Percentiles rank a stretch among this genome's conserved stretches.
Conservation (phyloP, 1,140 invertebrate species). For the Drosophila subpulchrella region DNA sequence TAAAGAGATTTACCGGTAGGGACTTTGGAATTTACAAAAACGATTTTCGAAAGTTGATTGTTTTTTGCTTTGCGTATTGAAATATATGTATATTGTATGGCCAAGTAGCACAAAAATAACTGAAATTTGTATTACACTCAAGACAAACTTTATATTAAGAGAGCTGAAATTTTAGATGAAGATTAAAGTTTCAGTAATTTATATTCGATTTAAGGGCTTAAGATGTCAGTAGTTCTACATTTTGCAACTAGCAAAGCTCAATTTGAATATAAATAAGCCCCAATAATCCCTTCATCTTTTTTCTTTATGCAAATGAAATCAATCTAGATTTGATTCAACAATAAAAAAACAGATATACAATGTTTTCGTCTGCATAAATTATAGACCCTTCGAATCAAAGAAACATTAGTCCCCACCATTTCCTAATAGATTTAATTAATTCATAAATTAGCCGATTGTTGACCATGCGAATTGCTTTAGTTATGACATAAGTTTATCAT, state of each 20-base stretch:
- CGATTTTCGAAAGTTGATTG: constrained; percentile 12
- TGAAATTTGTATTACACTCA: constrained; percentile 4
- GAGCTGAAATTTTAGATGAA: constrained; percentile 3
- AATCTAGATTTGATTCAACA: neutral
- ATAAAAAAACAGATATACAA: neutral
- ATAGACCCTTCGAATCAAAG: neutral
- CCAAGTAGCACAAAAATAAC: neutral
- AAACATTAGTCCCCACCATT: neutral
- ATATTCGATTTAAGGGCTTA: neutral
- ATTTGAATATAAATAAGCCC: constrained; percentile 4
- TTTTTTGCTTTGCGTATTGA: neutral
- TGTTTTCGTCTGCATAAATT: neutral
- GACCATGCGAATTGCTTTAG: neutral
- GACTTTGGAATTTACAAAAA: neutral
- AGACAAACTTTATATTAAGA: neutral
- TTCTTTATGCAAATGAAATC: constrained; percentile 12
- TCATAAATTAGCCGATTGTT: neutral
- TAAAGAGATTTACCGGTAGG: neutral
- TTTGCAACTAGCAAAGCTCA: constrained; percentile 18
- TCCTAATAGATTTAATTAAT: neutral
- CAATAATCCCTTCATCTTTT: neutral
- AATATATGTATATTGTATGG: neutral
- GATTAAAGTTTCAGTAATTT: too few relatives aligned
- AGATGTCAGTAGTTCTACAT: neutral
- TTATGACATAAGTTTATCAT: constrained; percentile 1